These are phyloP conservation scores for Zaprionus obscuricornis DNA, from an alignment of 2,888 invertebrate species.

Conservation along the genomic window DNA sequence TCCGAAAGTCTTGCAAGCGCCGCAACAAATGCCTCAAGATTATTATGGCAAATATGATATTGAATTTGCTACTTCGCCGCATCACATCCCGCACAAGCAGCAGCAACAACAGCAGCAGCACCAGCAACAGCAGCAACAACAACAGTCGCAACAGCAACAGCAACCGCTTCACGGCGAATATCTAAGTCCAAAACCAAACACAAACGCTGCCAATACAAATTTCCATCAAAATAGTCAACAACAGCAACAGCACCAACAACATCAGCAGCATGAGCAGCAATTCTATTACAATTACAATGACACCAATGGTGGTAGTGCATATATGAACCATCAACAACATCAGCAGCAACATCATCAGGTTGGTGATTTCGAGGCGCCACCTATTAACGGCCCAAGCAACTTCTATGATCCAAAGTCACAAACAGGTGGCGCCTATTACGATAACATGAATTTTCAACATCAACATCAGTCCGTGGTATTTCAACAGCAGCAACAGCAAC, in stretches of 20 bases:
- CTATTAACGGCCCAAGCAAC: constrained; percentile 73
- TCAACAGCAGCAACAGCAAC: constrained; percentile 70
- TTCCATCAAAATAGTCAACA: constrained; percentile 75
- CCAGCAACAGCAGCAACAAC: constrained; percentile 62
- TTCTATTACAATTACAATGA: constrained; percentile 81
- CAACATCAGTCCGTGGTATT: constrained; percentile 66
- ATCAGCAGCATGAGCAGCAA: constrained; percentile 76
- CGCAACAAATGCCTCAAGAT: constrained; percentile 73
- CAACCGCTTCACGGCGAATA: constrained; percentile 70
- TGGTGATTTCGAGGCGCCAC: constrained; percentile 78
- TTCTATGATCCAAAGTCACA: constrained; percentile 81
- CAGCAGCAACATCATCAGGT: constrained; percentile 68
- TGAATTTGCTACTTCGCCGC: constrained; percentile 72
- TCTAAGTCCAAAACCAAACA: constrained; percentile 77
- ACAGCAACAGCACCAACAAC: constrained; percentile 75
- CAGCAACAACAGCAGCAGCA: constrained; percentile 47
- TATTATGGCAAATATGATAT: constrained; percentile 83
- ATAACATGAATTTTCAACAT: constrained; percentile 77
- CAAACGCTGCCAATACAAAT: constrained; percentile 47
- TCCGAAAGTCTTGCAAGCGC: constrained; percentile 55
- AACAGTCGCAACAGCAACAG: constrained; percentile 48
- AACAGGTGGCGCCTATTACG: constrained; percentile 75
- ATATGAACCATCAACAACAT: constrained; percentile 71
- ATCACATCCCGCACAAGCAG: constrained; percentile 60
- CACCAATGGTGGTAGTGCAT: constrained; percentile 69